Conservation (phyloP, 2,888 invertebrate species). For the Amblyteles armatorius region DNA sequence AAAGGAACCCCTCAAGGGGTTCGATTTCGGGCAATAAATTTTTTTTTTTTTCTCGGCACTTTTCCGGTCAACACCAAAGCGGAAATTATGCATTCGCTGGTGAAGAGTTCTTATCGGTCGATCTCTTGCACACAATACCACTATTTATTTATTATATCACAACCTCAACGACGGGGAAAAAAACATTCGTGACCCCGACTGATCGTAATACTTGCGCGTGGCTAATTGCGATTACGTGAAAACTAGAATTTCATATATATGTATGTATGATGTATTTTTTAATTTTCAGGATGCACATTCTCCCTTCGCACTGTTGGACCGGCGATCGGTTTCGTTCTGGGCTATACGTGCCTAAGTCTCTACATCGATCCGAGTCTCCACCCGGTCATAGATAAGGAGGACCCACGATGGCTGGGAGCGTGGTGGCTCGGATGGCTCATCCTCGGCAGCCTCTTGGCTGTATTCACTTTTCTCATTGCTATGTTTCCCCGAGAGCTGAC, state of each 20-base stretch:
- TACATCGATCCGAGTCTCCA: constrained; percentile 88
- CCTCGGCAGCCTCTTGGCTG: constrained; percentile 86
- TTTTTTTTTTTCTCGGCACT: not conserved
- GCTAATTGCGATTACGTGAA: constrained; percentile 9
- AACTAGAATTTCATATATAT: not conserved
- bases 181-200: not conserved
- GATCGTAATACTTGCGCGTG: not conserved
- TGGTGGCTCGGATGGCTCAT: constrained; percentile 91
- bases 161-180: not conserved
- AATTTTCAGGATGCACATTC: constrained; percentile 84
- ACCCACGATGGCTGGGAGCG: constrained; percentile 90
- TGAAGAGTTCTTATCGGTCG: not conserved
- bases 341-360: constrained; percentile 85
- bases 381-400: constrained; percentile 87
- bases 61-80: not conserved
- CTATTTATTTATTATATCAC: constrained; percentile 7
- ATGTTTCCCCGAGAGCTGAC: constrained; percentile 88
- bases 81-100: not conserved
- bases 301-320: constrained; percentile 86
- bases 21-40: not conserved
- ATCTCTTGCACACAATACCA: not conserved
- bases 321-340: constrained; percentile 87
- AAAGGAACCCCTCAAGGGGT: not conserved
- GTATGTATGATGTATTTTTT: constrained; percentile 16
- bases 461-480: constrained; percentile 88